phyloP scores from a whole-genome alignment of 2,113 vertebrate genomes.

The Heterotilapia buettikoferi region DNA sequence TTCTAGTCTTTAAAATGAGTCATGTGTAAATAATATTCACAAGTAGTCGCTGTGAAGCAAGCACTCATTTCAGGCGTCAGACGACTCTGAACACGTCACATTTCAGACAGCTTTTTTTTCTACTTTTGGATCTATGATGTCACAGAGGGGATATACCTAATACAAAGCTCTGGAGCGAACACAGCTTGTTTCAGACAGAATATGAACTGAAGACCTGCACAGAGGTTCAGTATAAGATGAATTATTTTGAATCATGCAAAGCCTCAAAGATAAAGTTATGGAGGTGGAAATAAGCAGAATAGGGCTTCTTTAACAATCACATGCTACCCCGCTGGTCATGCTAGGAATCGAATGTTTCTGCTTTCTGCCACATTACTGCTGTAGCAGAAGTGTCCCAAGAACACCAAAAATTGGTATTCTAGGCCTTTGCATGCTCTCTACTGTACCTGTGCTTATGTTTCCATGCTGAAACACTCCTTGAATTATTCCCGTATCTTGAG shows the following conservation, averaged over 20 bases:
- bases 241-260: neutral
- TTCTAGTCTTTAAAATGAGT: neutral
- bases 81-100: neutral
- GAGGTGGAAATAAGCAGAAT: neutral
- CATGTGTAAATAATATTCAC: neutral
- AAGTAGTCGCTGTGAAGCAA: fast-evolving
- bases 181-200: neutral
- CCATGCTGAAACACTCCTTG: neutral
- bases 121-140: neutral
- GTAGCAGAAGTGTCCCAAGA: neutral
- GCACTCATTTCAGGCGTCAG: neutral
- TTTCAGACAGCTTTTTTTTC: neutral
- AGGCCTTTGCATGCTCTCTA: neutral
- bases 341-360: neutral
- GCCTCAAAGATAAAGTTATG: neutral
- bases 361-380: neutral
- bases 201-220: neutral
- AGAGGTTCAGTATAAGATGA: neutral
- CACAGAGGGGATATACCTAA: fast-evolving
- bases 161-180: neutral
- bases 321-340: neutral
- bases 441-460: neutral
- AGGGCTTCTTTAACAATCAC: neutral
- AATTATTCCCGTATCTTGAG: neutral
- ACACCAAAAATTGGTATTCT: neutral